Conservation (phyloP, 2,888 invertebrate species). For the Orthosia gracilis region DNA sequence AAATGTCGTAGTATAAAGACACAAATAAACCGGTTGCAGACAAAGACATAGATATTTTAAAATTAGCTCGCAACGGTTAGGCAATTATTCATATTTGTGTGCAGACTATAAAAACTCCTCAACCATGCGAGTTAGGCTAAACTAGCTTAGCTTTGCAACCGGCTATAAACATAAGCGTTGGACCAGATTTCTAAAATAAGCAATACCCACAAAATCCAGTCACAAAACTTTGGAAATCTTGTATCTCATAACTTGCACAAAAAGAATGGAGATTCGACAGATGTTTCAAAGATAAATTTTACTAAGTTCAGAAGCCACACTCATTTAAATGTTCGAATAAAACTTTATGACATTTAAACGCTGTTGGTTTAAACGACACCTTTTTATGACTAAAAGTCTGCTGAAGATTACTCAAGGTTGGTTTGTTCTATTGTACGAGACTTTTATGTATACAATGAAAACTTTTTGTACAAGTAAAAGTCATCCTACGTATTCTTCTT, state of each 20-base stretch:
- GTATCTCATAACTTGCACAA: slow-evolving; percentile 21
- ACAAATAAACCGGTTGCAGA: too few relatives aligned
- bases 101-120: too few relatives aligned
- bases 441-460: too few relatives aligned
- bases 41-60: too few relatives aligned
- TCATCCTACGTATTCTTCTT: too few relatives aligned
- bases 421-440: background rate
- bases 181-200: background rate
- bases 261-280: slow-evolving; percentile 41
- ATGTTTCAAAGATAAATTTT: slow-evolving; percentile 52
- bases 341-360: slow-evolving; percentile 56
- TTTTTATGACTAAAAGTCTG: slow-evolving; percentile 42
- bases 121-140: too few relatives aligned
- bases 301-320: slow-evolving; percentile 46
- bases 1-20: too few relatives aligned
- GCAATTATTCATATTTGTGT: too few relatives aligned
- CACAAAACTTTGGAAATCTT: background rate
- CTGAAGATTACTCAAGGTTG: slow-evolving; percentile 26
- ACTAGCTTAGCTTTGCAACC: too few relatives aligned
- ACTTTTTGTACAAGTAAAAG: too few relatives aligned
- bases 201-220: slow-evolving; percentile 3
- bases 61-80: too few relatives aligned
- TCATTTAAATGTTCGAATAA: slow-evolving; percentile 55
- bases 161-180: background rate
- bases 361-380: slow-evolving; percentile 51